Evolutionary conservation across 2,888 invertebrate species (phyloP), one percentile per base, ranked within the genome.

Genomic region (Pristionchus fissidentatus): DNA sequence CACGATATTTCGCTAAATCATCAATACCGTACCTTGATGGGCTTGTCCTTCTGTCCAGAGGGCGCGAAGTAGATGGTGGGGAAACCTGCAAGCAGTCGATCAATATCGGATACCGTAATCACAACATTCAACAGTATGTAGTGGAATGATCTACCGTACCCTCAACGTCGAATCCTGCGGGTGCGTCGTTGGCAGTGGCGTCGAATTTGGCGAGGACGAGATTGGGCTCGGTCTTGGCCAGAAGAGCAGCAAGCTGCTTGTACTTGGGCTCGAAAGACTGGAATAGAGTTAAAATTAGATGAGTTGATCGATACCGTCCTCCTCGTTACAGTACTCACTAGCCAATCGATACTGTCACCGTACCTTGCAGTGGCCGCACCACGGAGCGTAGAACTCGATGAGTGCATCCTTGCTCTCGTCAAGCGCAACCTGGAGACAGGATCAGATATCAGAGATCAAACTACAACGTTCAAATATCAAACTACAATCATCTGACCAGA

Each of bases 321-420:
- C n/a, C 66, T 1, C 32, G 1, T 3, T 66, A 70, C 41, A 29
- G 49, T 43, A 66, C n/a, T 29, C 75, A 3, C 43, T 22, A 41
- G 1, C 0, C 43, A 22, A 22, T 80, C 57, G 35, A 19, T n/a
- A n/a, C 13, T n/a, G 8, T 62, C 66, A 43, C 60, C 35, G 46
- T 79, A 89, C 89, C 86, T 91, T 94, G 91, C 94, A 94, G 87
- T 94, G 94, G 3, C 94, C 94, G 89, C 94, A 94, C 94, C 94
- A 94, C 3, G 94, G 94, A 7, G 94, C 94, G 87, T 94, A 94
- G 86, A 94, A 93, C 88, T 94, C 94, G 84, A 94, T 92, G 10
- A 94, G 91, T 4, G 94, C 93, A 89, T 94, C 94, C 87, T 94
- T 94, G 2, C 90, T 90, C 38, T 92, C 90, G 87, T 94, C 93